phyloP scores from a whole-genome alignment of 53 echinoderm and acorn worm species.

The Paelopatides confundens region DNA sequence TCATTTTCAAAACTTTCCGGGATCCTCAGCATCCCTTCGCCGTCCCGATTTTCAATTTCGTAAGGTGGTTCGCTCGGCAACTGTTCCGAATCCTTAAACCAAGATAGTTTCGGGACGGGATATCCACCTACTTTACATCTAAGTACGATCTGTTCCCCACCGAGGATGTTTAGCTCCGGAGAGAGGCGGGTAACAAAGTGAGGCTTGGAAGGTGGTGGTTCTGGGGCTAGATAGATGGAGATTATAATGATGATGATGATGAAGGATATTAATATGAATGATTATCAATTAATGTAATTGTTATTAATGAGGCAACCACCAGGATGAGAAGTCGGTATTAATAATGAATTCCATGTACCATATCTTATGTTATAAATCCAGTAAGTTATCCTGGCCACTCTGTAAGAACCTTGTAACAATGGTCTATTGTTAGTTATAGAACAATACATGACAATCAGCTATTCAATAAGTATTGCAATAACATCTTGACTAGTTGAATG shows the following conservation, averaged over 20 bases:
- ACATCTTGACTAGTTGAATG: too few species aligned
- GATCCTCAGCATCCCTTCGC: constrained; percentile 73
- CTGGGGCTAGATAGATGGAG: constrained; percentile 33
- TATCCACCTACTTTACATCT: constrained; percentile 81
- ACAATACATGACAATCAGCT: too few species aligned
- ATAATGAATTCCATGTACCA: too few species aligned
- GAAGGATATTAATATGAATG: background rate
- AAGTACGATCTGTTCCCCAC: constrained; percentile 76
- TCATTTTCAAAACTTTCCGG: constrained; percentile 75
- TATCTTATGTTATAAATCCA: too few species aligned
- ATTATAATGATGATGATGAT: background rate
- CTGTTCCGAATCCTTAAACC: constrained; percentile 84
- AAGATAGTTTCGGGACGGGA: constrained; percentile 80
- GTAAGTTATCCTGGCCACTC: too few species aligned
- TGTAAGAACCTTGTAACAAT: too few species aligned
- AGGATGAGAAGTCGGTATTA: background rate
- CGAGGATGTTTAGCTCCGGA: constrained; percentile 58
- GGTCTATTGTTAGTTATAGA: too few species aligned
- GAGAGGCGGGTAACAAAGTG: constrained; percentile 29
- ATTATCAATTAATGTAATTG: background rate
- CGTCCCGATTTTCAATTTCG: constrained; percentile 73
- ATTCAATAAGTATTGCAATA: too few species aligned
- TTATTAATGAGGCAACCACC: background rate
- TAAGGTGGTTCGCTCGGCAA: constrained; percentile 71
- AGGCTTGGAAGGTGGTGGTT: constrained; percentile 40